Evolutionary conservation across 2,797 vertebrate genomes (phyloP).

Genomic region (Crypturellus tataupa): DNA sequence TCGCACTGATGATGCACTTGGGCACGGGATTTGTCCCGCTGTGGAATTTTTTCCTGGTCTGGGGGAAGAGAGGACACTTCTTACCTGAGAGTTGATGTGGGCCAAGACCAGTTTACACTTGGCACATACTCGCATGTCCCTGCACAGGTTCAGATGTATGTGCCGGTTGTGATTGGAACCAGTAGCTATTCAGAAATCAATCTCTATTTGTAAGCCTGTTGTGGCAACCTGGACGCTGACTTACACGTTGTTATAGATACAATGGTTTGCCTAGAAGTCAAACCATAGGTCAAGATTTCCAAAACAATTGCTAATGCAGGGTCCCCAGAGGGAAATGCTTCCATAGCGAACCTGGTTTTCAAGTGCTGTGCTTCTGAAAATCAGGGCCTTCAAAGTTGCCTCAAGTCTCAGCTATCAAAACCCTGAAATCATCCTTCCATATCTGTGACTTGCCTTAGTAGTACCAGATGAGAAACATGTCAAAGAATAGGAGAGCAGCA

Average conservation of each 20-base stretch:
- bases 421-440: background rate
- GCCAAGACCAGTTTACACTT: accelerated
- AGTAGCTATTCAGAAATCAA: background rate
- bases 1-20: background rate
- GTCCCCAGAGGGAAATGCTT: background rate
- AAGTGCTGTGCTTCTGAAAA: background rate
- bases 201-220: background rate
- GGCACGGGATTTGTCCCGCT: background rate
- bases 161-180: background rate
- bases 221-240: background rate
- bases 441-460: background rate
- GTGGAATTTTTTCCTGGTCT: background rate
- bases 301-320: background rate
- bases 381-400: background rate
- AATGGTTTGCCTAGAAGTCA: background rate
- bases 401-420: background rate
- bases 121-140: accelerated
- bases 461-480: background rate
- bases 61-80: background rate
- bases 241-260: background rate
- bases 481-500: background rate
- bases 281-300: background rate
- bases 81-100: background rate
- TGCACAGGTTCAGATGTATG: background rate
- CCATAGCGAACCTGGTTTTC: background rate